Evolutionary conservation across 2,113 vertebrate genomes (phyloP).

Genomic region (Gracilinanus agilis): DNA sequence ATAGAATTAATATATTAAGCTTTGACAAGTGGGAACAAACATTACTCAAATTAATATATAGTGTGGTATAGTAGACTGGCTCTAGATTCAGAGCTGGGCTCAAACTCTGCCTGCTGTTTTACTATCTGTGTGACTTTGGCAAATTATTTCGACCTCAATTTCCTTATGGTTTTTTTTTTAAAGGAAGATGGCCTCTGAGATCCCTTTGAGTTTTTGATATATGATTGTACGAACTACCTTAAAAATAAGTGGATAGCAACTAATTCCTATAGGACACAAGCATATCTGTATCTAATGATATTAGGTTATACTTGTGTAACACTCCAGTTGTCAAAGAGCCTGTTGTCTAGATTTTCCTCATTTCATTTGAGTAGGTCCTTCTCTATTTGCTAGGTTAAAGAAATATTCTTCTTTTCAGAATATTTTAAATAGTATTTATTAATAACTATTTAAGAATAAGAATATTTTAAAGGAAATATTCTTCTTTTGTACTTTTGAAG

Average conservation of each 20-base stretch:
- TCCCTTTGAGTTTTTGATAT: not conserved
- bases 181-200: not conserved
- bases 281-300: not conserved
- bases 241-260: not conserved
- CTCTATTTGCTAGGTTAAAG: not conserved
- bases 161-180: not conserved
- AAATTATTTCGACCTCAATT: not conserved
- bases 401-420: not conserved
- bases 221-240: not conserved
- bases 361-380: not conserved
- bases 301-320: not conserved
- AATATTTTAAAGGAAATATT: not conserved
- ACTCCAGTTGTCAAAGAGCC: not conserved
- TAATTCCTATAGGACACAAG: not conserved
- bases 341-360: not conserved
- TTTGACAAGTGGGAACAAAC: constrained; percentile 20
- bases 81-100: not conserved
- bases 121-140: not conserved
- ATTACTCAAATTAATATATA: not conserved
- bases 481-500: not conserved
- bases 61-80: not conserved
- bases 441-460: no score
- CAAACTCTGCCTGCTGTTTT: not conserved
- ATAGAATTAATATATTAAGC: constrained; percentile 21
- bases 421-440: no score